These are phyloP conservation scores for Pelecanus crispus DNA, from an alignment of 2,113 vertebrate genomes.

Conservation along the genomic window DNA sequence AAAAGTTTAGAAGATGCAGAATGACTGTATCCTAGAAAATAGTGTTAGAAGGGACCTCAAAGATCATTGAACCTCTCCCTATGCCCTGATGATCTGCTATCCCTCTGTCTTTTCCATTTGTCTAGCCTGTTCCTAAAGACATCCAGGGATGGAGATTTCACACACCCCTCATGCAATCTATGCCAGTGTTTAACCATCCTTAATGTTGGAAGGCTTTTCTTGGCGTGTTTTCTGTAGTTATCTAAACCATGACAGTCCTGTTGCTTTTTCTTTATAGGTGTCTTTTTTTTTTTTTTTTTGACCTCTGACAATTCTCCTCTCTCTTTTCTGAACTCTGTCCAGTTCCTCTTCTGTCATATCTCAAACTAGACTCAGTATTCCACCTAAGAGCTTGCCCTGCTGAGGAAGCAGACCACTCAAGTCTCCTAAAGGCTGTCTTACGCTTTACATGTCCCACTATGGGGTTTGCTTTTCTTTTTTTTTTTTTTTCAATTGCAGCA, in stretches of 20 bases:
- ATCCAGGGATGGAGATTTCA: neutral
- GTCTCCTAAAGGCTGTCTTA: neutral
- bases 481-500: neutral
- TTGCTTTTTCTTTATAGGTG: neutral
- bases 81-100: neutral
- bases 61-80: neutral
- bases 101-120: neutral
- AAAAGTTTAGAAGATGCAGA: neutral
- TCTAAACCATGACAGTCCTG: neutral
- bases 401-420: neutral
- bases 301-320: neutral
- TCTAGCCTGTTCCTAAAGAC: neutral
- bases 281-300: neutral
- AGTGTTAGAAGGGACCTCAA: neutral
- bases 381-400: neutral
- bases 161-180: neutral
- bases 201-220: neutral
- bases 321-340: neutral
- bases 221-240: neutral
- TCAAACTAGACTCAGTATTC: neutral
- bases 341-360: neutral
- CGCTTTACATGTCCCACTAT: neutral
- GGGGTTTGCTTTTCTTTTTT: neutral
- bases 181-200: neutral
- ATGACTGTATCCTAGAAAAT: neutral